phyloP scores from a whole-genome alignment of 2,797 vertebrate genomes.

The Chaetodon trifasciatus region DNA sequence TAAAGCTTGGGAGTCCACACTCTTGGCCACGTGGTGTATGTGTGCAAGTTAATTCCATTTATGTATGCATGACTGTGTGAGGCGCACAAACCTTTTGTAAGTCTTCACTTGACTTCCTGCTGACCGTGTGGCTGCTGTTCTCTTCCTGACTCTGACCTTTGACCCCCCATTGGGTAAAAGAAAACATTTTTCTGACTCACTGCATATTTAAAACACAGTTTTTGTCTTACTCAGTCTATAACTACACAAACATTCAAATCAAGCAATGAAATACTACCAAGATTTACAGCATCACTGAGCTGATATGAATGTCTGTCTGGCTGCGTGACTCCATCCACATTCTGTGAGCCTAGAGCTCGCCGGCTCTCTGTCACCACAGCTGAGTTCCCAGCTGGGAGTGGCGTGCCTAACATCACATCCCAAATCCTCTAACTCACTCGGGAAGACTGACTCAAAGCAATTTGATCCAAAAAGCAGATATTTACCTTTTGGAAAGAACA shows the following conservation, averaged over 20 bases:
- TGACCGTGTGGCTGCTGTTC: neutral
- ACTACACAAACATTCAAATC: neutral
- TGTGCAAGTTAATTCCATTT: constrained; percentile 2
- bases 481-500: neutral
- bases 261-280: neutral
- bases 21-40: neutral
- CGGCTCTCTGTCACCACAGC: constrained; percentile 60
- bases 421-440: neutral
- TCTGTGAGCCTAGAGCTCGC: constrained; percentile 27
- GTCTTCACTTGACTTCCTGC: neutral
- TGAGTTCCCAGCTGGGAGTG: constrained; percentile 11
- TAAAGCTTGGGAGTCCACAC: neutral
- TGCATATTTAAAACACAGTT: neutral
- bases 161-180: neutral
- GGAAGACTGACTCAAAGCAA: constrained; percentile 4
- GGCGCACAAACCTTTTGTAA: neutral
- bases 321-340: constrained; percentile 49
- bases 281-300: constrained; percentile 2
- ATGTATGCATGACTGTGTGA: neutral
- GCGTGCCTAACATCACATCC: constrained; percentile 16
- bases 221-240: constrained; percentile 1
- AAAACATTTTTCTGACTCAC: neutral
- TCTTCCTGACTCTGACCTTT: constrained; percentile 10
- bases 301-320: constrained; percentile 30
- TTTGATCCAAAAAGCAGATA: constrained; percentile 3